Evolutionary conservation across 1,140 invertebrate species (phyloP).

Genomic region (Cataglyphis hispanica): DNA sequence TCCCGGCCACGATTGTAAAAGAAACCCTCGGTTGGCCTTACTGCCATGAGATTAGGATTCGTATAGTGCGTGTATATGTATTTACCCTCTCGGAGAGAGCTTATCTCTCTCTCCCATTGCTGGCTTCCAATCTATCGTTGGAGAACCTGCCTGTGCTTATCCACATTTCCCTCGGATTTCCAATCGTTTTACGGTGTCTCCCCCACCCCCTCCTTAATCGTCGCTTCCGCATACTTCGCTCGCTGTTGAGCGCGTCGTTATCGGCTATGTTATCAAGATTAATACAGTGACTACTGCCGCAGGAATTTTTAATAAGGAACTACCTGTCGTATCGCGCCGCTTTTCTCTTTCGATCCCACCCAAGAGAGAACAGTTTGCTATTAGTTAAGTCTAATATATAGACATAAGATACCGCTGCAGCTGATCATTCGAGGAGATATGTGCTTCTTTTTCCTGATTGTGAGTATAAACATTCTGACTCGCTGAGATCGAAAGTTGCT

Average conservation of each 20-base stretch:
- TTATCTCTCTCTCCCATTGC: constrained; percentile 68
- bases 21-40: constrained; percentile 68
- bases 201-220: constrained; percentile 55
- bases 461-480: constrained; percentile 2
- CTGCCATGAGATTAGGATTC: constrained; percentile 72
- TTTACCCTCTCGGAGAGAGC: constrained; percentile 46
- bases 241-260: constrained; percentile 44
- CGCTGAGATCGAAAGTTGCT: background rate
- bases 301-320: constrained; percentile 54
- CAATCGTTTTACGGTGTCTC: constrained; percentile 65
- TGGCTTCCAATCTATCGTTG: constrained; percentile 69
- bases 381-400: constrained; percentile 34
- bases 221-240: constrained; percentile 68
- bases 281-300: constrained; percentile 17
- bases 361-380: constrained; percentile 28
- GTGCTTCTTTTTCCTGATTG: background rate
- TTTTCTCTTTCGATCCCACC: constrained; percentile 1
- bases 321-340: constrained; percentile 28
- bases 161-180: constrained; percentile 59
- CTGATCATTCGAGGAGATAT: constrained; percentile 15
- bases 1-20: constrained; percentile 71
- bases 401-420: constrained; percentile 18
- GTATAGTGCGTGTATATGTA: constrained; percentile 36
- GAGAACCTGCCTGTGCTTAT: constrained; percentile 72
- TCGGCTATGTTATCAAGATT: constrained; percentile 62